A percentile compares a stretch with the other conserved stretches of the same genome.
Evolutionary conservation across 2,113 vertebrate genomes (phyloP).

Genomic region (Morphnarchus princeps): DNA sequence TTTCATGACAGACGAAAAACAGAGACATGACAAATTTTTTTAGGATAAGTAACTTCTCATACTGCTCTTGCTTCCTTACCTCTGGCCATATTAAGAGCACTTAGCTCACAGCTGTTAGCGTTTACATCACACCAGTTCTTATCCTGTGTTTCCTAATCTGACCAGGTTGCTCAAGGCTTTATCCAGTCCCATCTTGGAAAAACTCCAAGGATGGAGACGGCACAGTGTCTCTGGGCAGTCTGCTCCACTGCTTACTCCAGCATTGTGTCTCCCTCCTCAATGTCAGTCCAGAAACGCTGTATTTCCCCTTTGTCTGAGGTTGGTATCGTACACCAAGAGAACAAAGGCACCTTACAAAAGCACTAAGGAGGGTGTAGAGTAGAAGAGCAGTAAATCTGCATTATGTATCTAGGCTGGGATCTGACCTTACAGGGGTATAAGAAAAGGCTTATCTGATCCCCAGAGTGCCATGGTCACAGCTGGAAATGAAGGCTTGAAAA

Average conservation of each 20-base stretch:
- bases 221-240: background rate
- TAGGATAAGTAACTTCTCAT: background rate
- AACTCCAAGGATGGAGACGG: background rate
- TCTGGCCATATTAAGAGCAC: background rate
- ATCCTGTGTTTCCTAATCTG: background rate
- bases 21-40: background rate
- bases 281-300: background rate
- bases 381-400: constrained; percentile 30
- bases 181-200: background rate
- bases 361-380: background rate
- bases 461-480: constrained; percentile 47
- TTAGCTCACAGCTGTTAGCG: background rate
- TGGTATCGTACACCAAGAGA: background rate
- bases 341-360: constrained; percentile 30
- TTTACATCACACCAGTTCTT: background rate
- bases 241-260: background rate
- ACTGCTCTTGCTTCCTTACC: background rate
- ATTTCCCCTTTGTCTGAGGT: background rate
- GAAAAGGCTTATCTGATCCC: constrained; percentile 27
- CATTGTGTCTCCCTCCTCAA: background rate
- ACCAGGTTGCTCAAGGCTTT: background rate
- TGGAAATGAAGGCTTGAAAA: constrained; percentile 61
- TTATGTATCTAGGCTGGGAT: background rate
- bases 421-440: constrained; percentile 20
- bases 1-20: background rate